Conservation (phyloP, 2,888 invertebrate species). For the Agrotis clavis region DNA sequence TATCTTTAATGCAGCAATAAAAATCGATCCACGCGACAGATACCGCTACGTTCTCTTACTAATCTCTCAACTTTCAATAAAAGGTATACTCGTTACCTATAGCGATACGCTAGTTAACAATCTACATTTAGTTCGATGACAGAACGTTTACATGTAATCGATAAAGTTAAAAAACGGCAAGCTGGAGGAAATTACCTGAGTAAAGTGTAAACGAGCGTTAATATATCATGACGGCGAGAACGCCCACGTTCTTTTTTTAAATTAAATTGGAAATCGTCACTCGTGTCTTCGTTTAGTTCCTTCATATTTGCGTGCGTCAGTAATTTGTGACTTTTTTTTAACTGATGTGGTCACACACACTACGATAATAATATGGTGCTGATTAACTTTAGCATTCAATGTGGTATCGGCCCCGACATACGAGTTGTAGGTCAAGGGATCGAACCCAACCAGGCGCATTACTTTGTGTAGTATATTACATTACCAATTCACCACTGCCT, state of each 20-base stretch:
- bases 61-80: conserved; percentile 54
- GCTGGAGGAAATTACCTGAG: conserved; percentile 48
- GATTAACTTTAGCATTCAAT: too few species aligned
- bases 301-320: conserved; percentile 41
- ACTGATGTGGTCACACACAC: too few species aligned
- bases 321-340: conserved; percentile 38
- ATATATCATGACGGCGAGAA: conserved; percentile 43
- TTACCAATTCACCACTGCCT: too few species aligned
- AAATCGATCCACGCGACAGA: conserved; percentile 51
- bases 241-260: conserved; percentile 49
- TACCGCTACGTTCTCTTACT: conserved; percentile 40
- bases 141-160: conserved; percentile 47
- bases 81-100: conserved; percentile 21
- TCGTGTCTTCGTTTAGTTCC: conserved; percentile 31
- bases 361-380: too few species aligned
- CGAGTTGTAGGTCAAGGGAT: too few species aligned
- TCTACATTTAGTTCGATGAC: conserved; percentile 41
- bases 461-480: too few species aligned
- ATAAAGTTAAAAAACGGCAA: conserved; percentile 42
- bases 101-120: conserved; percentile 42
- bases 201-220: conserved; percentile 48
- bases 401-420: too few species aligned
- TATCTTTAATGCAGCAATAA: conserved; percentile 46
- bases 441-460: too few species aligned
- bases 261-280: conserved; percentile 59